phyloP scores from a whole-genome alignment of 2,797 vertebrate species.

The Myripristis murdjan region DNA sequence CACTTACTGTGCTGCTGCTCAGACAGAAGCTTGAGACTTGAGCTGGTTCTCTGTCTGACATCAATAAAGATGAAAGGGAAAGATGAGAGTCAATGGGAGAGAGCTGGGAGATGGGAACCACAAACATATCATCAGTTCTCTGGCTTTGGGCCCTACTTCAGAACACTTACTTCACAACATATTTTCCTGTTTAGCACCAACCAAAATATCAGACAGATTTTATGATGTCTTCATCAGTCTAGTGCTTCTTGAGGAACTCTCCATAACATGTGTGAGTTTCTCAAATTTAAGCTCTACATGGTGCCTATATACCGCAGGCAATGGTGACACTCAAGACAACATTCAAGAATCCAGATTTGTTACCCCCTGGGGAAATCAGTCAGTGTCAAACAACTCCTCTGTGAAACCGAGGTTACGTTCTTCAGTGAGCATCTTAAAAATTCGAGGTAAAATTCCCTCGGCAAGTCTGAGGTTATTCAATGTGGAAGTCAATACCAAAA shows the following conservation, averaged over 20 bases:
- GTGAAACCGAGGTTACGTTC: conserved; percentile 36
- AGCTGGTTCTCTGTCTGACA: conserved; percentile 3
- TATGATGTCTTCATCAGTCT: conserved; percentile 1
- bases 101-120: not conserved
- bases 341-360: conserved; percentile 20
- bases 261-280: conserved; percentile 8
- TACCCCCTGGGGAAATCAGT: conserved; percentile 34
- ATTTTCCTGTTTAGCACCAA: not conserved
- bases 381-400: conserved; percentile 39
- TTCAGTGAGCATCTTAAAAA: conserved; percentile 38
- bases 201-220: conserved; percentile 8
- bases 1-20: not conserved
- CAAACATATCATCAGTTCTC: not conserved
- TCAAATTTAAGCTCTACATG: conserved; percentile 28
- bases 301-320: conserved; percentile 22
- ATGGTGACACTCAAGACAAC: conserved; percentile 5
- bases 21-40: not conserved
- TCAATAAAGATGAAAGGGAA: not conserved
- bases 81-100: not conserved
- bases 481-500: conserved; percentile 1
- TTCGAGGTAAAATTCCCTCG: conserved; percentile 27
- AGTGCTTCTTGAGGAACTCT: not conserved
- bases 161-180: not conserved
- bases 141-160: not conserved
- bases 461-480: conserved; percentile 21